These are phyloP conservation scores for Stegodyphus dumicola DNA, from an alignment of 1,140 invertebrate genomes.

Conservation along the genomic window DNA sequence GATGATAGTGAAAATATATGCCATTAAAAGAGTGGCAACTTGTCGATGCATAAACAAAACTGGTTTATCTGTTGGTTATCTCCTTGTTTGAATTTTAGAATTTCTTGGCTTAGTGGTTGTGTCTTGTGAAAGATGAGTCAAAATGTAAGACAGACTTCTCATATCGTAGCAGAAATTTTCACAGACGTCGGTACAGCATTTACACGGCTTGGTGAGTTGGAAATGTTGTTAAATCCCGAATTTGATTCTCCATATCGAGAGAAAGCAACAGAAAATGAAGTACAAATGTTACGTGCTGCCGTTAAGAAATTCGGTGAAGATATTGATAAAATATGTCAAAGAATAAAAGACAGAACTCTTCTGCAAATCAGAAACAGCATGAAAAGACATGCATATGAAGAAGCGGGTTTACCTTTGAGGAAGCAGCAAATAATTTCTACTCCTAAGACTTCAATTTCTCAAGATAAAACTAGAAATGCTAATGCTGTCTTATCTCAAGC, in stretches of 20 bases:
- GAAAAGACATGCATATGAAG: slow-evolving; percentile 57
- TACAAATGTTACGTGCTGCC: slow-evolving; percentile 1
- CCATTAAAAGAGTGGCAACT: too few species aligned
- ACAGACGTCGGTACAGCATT: slow-evolving; percentile 32
- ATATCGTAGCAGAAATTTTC: slow-evolving; percentile 49
- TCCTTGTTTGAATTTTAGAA: too few species aligned
- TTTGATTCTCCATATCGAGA: slow-evolving; percentile 2
- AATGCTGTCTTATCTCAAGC: slow-evolving; percentile 25
- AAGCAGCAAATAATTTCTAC: slow-evolving; percentile 37
- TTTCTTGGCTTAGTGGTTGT: too few species aligned
- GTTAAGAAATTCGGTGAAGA: slow-evolving; percentile 37
- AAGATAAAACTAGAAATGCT: slow-evolving; percentile 37
- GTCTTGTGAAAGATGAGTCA: slow-evolving; percentile 24
- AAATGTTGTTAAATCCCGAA: slow-evolving; percentile 46
- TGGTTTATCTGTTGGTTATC: too few species aligned
- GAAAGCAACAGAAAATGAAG: slow-evolving; percentile 17
- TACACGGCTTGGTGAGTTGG: slow-evolving; percentile 32
- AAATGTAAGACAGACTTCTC: slow-evolving; percentile 21
- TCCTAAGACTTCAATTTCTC: slow-evolving; percentile 25
- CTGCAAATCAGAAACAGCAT: slow-evolving; percentile 51
- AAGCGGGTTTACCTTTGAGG: slow-evolving; percentile 39
- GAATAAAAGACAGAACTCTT: slow-evolving; percentile 48
- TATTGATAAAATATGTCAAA: slow-evolving; percentile 35
- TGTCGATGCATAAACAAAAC: too few species aligned
- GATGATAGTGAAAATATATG: too few species aligned